Evolutionary conservation across 2,888 invertebrate species (phyloP), one percentile per base, ranked within the genome.

Genomic region (Lamellibrachia satsuma): DNA sequence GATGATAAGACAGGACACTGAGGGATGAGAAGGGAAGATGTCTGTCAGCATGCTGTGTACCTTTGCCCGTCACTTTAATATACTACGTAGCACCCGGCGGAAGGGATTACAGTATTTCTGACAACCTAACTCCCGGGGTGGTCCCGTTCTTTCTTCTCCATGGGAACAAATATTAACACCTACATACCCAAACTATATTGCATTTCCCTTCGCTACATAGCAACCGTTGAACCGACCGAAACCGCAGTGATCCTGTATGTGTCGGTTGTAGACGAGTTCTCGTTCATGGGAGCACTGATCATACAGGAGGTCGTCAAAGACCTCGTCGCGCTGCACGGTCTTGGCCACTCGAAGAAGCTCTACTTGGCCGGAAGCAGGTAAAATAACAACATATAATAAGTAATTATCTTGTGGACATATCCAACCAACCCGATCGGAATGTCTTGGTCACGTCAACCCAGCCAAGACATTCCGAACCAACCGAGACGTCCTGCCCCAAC

Each of bases 261-360:
- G 75, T 75, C 75, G 75, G 94, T 95, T 94, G 7, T 94, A 95
- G 97, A 97, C 52, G 97, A 97, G 95, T 98, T 98, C 96, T 97
- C 98, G 60, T 99, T 99, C 96, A 98, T 98, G 97, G 99, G 99
- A 0, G 98, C 98, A 0, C 97, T 98, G 93, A 98, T 99, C 92
- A 97, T 99, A 52, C 98, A 98, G 92, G 98, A 98, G 96, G 97
- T 97, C 51, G 96, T 97, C 60, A 97, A 97, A 94, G 97, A 98
- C 95, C 96, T 98, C 92, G 96, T 98, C 91, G 97, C 97, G 2
- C 96, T 97, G 93, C 94, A 94, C 55, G 98, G 98, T 7, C 97
- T 98, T 90, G 97, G 97, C 93, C 97, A 97, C 93, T 98, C 98
- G 51, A 98, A 98, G 2, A 98, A 98, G 92, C 97, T 99, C 51